phyloP scores from a whole-genome alignment of 2,888 invertebrate genomes.

The Syrphus vitripennis region DNA sequence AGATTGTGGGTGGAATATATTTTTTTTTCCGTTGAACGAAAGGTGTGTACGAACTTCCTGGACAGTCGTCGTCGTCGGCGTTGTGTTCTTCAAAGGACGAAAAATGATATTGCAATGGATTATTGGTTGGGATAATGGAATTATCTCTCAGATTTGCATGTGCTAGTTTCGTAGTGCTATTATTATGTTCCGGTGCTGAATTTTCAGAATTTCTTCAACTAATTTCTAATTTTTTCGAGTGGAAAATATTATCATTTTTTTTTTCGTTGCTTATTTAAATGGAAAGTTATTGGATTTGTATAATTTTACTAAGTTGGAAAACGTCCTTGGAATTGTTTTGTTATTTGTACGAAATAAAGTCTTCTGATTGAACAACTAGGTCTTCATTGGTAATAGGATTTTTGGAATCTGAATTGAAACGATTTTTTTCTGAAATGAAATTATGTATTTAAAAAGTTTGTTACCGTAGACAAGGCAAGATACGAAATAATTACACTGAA shows the following conservation, averaged over 20 bases:
- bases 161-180: not conserved
- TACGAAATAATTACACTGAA: too few species aligned
- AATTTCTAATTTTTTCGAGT: conserved; percentile 16
- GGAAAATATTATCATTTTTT: too few species aligned
- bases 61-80: not conserved
- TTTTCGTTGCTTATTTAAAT: not conserved
- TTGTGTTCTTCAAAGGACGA: not conserved
- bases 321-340: too few species aligned
- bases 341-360: too few species aligned
- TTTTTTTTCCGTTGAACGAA: not conserved
- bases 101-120: conserved; percentile 1
- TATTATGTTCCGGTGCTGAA: not conserved
- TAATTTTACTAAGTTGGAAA: too few species aligned
- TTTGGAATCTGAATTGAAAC: too few species aligned
- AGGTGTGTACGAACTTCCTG: conserved; percentile 28
- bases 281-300: not conserved
- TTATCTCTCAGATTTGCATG: conserved; percentile 24
- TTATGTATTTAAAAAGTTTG: too few species aligned
- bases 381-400: too few species aligned
- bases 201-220: not conserved
- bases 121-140: conserved; percentile 42
- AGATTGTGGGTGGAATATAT: conserved; percentile 26
- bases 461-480: too few species aligned
- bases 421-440: too few species aligned
- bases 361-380: too few species aligned